Conservation (phyloP, 2,113 vertebrate genomes). For the Atrichornis clamosus region DNA sequence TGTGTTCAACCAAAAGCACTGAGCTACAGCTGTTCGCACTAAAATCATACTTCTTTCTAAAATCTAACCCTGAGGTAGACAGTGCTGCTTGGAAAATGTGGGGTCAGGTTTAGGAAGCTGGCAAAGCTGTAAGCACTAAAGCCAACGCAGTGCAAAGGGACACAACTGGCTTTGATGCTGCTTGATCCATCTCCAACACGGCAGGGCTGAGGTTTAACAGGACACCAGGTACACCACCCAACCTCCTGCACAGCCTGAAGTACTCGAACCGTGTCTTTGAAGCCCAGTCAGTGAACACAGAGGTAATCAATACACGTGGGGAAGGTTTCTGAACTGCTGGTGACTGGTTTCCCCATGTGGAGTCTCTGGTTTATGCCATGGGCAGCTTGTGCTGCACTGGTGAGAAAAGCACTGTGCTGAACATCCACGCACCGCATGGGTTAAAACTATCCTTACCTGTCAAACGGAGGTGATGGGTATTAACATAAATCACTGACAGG, state of each 20-base stretch:
- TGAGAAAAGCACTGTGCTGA: background rate
- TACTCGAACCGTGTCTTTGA: background rate
- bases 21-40: background rate
- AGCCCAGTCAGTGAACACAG: background rate
- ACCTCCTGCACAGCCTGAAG: background rate
- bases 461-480: background rate
- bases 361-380: background rate
- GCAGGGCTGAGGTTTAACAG: background rate
- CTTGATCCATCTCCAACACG: background rate
- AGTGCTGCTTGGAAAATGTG: background rate
- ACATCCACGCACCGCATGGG: fast-evolving
- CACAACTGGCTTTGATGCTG: background rate
- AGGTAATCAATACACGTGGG: background rate
- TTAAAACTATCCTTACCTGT: background rate
- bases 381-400: background rate
- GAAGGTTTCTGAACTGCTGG: background rate
- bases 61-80: background rate
- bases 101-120: background rate
- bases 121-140: background rate
- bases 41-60: background rate
- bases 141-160: fast-evolving
- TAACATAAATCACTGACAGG: background rate
- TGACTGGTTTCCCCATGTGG: fast-evolving
- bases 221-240: background rate
- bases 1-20: background rate